Evolutionary conservation across 2,113 vertebrate genomes (phyloP), one percentile per base, ranked within the genome.

Genomic region (Zosterops pallidus): DNA sequence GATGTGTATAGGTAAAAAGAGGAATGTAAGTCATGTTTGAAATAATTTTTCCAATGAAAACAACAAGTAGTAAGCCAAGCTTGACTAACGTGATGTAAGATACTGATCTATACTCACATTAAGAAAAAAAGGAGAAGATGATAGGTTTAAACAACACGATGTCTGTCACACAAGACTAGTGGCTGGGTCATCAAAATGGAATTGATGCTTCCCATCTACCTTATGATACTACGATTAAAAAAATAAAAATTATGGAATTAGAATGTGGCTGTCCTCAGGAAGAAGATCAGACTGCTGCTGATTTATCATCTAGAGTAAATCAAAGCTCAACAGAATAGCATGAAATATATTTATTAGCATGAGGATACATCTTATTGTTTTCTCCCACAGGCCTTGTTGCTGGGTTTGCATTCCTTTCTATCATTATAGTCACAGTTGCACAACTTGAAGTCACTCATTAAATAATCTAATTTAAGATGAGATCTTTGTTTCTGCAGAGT

Each of bases 1-100:
- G 94, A 98, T 98, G 97, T 98, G 91, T 72, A 79, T 62, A 52
- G 91, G 94, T 91, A 92, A 91, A 94, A 94, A 92, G 67, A 86
- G 88, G 57, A 79, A 82, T 94, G 93, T 60, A 95, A 96, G 68
- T 96, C 70, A 94, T 57, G 31, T 91, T 92, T 79, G 53, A 65
- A 65, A 94, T 83, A 86, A 79, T 92, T 97, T 96, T 50, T 85
- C 25, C n/a, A 80, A 24, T 24, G 69, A 95, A 97, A 64, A 29
- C 67, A 84, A 47, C 62, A 89, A 92, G 68, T 18, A 81, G 3
- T 56, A 84, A 94, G 49, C 52, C 64, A 90, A 69, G 29, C 47
- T 81, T 92, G 72, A 86, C 85, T 90, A 91, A 89, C 37, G 42
- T 59, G 53, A 26, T 93, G 12, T 68, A 89, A 72, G 62, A 86